A percentile compares a stretch with the other conserved stretches of the same genome.
These are phyloP conservation scores for Chlamydotis undulata DNA, from an alignment of 2,113 vertebrate species.

Conservation along the genomic window DNA sequence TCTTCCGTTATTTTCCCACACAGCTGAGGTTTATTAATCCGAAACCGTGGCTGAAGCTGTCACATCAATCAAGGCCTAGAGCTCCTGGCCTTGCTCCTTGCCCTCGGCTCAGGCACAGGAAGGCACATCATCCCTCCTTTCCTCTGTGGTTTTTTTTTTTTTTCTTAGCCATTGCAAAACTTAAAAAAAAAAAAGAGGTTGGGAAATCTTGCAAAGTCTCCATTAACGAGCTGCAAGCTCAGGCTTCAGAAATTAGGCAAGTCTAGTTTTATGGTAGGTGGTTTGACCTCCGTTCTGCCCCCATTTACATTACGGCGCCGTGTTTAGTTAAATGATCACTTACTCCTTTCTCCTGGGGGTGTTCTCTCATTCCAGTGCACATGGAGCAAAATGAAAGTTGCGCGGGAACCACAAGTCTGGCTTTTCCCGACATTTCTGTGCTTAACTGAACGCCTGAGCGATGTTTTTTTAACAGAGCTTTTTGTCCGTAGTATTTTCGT, in stretches of 20 bases:
- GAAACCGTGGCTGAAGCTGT: neutral
- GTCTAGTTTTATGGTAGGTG: neutral
- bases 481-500: neutral
- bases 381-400: neutral
- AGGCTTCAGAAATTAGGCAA: neutral
- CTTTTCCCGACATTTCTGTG: neutral
- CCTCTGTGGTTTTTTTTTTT: neutral
- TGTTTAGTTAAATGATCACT: constrained; percentile 27
- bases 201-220: neutral
- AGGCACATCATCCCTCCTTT: neutral
- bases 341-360: constrained; percentile 39
- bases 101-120: neutral
- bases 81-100: neutral
- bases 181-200: neutral
- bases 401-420: neutral
- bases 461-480: neutral
- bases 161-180: neutral
- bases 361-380: neutral
- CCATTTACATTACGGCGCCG: neutral
- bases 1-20: neutral
- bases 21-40: neutral
- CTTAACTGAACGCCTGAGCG: neutral
- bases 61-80: neutral
- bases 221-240: neutral
- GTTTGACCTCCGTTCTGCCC: neutral